These are phyloP conservation scores for Sebastes hubbsi DNA, from an alignment of 2,797 vertebrate species.

Conservation along the genomic window DNA sequence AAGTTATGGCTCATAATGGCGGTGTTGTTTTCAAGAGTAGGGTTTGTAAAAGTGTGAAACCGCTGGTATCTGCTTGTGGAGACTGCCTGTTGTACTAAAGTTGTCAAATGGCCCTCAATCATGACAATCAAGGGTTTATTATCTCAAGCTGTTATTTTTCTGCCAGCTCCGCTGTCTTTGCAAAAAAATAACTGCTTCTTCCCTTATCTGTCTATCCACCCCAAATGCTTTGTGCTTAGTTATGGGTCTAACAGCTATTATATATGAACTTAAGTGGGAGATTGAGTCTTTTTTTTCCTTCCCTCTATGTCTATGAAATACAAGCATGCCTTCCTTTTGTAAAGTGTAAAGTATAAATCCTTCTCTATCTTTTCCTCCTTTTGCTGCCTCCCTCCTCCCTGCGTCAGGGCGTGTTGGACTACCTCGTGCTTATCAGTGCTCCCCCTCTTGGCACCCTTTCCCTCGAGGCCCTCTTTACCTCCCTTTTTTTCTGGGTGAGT, in stretches of 20 bases:
- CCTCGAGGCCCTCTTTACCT: constrained; percentile 52
- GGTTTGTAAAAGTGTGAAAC: constrained; percentile 30
- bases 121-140: constrained; percentile 42
- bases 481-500: constrained; percentile 48
- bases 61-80: constrained; percentile 45
- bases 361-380: constrained; percentile 22
- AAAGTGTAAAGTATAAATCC: constrained; percentile 21
- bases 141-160: constrained; percentile 20
- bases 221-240: neutral
- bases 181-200: neutral
- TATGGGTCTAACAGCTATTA: neutral
- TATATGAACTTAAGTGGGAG: neutral
- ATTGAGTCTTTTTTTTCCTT: constrained; percentile 36
- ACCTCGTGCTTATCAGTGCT: constrained; percentile 63
- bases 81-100: constrained; percentile 41
- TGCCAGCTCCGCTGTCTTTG: constrained; percentile 1
- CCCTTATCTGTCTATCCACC: constrained; percentile 6
- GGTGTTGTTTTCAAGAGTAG: constrained; percentile 27
- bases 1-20: constrained; percentile 31
- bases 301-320: constrained; percentile 9
- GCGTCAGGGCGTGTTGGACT: constrained; percentile 53
- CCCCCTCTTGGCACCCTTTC: constrained; percentile 43
- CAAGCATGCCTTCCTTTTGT: constrained; percentile 7
- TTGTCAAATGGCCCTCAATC: constrained; percentile 12
- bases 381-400: constrained; percentile 37